Evolutionary conservation across 2,113 vertebrate genomes (phyloP), one percentile per base, ranked within the genome.

Genomic region (Archocentrus centrarchus): DNA sequence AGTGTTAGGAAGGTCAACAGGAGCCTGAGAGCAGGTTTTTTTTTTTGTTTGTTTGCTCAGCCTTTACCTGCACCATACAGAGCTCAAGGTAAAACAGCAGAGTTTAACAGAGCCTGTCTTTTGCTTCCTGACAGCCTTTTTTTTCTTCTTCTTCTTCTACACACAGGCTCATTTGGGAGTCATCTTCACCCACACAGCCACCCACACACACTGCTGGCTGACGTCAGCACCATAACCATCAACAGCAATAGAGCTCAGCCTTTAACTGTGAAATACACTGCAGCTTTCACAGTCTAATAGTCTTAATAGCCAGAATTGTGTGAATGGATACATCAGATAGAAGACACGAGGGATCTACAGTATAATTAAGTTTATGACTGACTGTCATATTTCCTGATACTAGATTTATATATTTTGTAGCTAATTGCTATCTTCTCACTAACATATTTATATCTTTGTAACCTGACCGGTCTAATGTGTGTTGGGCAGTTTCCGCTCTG

Each of bases 101-200:
- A 86, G 61, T 84, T 83, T 37, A 85, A 73, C 80, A 64, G 66
- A 81, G 85, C 59, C 60, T 63, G 64, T 84, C 84, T 87, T 82
- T 75, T 77, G 59, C 85, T 88, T 90, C 77, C 76, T 82, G 88
- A 61, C 87, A 77, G 77, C 62, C 47, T 59, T 55, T 41, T 73
- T 22, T 24, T 9, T 24, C 5, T 27, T 20, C 13, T 50, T 58
- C n/a, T 44, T 57, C 61, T 39, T 27, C 68, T 30, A 62, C 79
- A 59, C 84, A 87, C 73, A 63, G 79, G 77, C 90, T 94, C 94
- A 88, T 92, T 88, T 88, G 86, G 85, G 87, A 91, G 79, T 95
- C 81, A 64, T 92, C 80, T 82, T 88, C 90, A 81, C 93, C 93
- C 93, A 95, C 93, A 58, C 93, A 89, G 57, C 82, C 91, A 44